A percentile compares a stretch with the other conserved stretches of the same genome.
These are phyloP conservation scores for Phenganax subtilis DNA, from an alignment of 92 coral and sea anemone species.

Conservation along the genomic window DNA sequence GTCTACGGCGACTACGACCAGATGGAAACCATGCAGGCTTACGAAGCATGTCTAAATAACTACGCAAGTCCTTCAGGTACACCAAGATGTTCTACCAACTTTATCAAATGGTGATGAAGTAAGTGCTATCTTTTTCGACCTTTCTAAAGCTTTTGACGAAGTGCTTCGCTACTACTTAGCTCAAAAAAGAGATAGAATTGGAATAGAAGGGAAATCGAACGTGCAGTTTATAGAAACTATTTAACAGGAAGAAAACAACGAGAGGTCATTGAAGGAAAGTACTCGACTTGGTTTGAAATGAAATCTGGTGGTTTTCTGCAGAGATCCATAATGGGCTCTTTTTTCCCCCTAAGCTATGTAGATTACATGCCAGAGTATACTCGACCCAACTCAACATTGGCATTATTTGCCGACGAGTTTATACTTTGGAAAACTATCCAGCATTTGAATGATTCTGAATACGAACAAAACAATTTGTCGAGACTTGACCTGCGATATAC, in stretches of 20 bases:
- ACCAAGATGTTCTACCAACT: not conserved
- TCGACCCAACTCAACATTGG: constrained; percentile 23
- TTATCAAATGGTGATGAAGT: constrained; percentile 1
- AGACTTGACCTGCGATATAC: not conserved
- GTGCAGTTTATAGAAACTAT: constrained; percentile 33
- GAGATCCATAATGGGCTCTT: not conserved
- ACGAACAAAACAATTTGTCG: not conserved
- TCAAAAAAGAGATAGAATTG: not conserved
- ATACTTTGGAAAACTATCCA: constrained; percentile 25
- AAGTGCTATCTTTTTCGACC: not conserved
- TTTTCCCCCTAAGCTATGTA: constrained; percentile 33
- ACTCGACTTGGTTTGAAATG: constrained; percentile 30
- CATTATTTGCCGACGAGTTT: constrained; percentile 43
- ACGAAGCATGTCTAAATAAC: not conserved
- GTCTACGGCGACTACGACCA: no score
- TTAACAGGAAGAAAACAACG: constrained; percentile 41
- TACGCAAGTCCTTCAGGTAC: constrained; percentile 3
- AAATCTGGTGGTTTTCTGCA: constrained; percentile 8
- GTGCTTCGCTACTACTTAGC: not conserved
- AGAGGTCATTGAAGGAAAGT: constrained; percentile 27
- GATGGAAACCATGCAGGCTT: no score
- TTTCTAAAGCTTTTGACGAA: constrained; percentile 8
- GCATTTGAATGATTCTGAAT: not conserved
- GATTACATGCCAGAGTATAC: constrained; percentile 39
- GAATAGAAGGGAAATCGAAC: not conserved